phyloP scores from a whole-genome alignment of 2,113 vertebrate genomes.

The Scophthalmus maximus region DNA sequence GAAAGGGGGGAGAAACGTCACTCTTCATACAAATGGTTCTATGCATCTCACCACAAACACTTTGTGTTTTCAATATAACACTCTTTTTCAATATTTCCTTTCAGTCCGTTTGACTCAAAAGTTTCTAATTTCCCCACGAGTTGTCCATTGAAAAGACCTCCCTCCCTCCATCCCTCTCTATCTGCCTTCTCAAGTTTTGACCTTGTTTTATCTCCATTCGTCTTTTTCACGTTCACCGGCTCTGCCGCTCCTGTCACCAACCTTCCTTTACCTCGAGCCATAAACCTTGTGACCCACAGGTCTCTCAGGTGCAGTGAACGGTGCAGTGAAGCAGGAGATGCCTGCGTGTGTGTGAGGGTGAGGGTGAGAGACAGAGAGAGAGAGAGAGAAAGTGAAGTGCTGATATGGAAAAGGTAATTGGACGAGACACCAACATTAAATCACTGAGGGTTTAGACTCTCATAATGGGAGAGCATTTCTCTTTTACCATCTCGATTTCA shows the following conservation, averaged over 20 bases:
- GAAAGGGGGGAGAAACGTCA: no score
- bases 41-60: not conserved
- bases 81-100: constrained; percentile 1
- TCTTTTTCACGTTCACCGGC: not conserved
- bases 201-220: not conserved
- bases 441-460: constrained; percentile 53
- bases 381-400: constrained; percentile 1
- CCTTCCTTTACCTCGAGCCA: constrained; percentile 1
- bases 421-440: constrained; percentile 64
- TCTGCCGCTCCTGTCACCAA: not conserved
- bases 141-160: not conserved
- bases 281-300: constrained; percentile 59
- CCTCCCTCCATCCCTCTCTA: not conserved
- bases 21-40: no score
- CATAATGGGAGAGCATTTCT: constrained; percentile 37
- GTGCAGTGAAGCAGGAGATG: constrained; percentile 48
- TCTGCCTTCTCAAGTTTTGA: not conserved
- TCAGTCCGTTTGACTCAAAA: not conserved
- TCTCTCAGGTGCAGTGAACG: constrained; percentile 60
- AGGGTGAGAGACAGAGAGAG: not conserved
- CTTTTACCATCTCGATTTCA: constrained; percentile 47
- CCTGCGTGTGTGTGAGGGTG: not conserved
- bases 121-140: not conserved
- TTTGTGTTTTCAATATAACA: not conserved
- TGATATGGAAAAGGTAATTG: constrained; percentile 53